Percentiles rank a stretch among this genome's conserved stretches.
These are phyloP conservation scores for Micromesistius poutassou DNA, from an alignment of 2,797 vertebrate genomes.

Conservation along the genomic window DNA sequence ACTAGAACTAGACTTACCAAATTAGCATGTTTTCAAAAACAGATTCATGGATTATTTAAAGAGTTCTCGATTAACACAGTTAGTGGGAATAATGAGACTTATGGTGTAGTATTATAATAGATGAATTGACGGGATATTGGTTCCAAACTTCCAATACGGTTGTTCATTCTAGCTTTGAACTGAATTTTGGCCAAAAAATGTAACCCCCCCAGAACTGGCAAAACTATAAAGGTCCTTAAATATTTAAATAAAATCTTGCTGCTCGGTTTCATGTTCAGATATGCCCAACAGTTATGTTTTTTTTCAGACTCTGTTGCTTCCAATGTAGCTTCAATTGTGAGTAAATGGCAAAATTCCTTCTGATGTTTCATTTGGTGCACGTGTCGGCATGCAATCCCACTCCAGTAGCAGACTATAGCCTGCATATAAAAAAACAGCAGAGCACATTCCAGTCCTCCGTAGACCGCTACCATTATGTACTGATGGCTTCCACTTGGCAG, in stretches of 20 bases:
- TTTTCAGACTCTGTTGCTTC: too few relatives aligned
- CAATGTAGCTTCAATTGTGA: background rate
- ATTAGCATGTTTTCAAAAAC: background rate
- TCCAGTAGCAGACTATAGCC: background rate
- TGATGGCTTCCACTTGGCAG: slow-evolving; percentile 29
- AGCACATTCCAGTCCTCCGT: background rate
- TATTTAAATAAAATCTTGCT: background rate
- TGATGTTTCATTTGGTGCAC: background rate
- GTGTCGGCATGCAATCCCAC: background rate
- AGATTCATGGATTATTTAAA: background rate
- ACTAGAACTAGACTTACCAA: too few relatives aligned
- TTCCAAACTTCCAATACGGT: background rate
- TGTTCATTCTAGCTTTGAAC: background rate
- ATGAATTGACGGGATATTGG: background rate
- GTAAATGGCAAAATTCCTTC: background rate
- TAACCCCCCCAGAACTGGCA: too few relatives aligned
- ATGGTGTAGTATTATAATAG: background rate
- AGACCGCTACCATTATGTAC: slow-evolving; percentile 31
- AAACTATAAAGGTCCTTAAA: background rate
- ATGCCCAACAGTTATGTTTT: background rate
- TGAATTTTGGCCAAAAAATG: background rate
- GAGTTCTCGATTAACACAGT: background rate
- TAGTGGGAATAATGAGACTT: background rate
- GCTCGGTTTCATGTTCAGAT: background rate
- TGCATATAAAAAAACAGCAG: background rate